These are phyloP conservation scores for Theonella swinhoei DNA, from an alignment of 37 sponge, comb jelly and placozoan species.

Conservation along the genomic window DNA sequence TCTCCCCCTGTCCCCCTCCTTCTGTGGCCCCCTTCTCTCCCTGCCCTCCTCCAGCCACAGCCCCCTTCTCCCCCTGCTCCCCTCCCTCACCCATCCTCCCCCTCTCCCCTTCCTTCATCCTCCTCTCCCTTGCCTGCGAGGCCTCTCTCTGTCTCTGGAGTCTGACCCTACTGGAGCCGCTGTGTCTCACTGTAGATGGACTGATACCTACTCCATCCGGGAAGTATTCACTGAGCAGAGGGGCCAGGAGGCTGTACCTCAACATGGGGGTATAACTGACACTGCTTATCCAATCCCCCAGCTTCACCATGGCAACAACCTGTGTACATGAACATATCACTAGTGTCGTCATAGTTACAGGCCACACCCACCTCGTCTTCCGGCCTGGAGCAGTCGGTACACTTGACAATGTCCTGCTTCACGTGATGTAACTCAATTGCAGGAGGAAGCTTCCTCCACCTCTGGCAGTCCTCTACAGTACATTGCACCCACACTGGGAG, in stretches of 20 bases:
- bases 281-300: conserved; percentile 65
- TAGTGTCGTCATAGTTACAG: neutral
- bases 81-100: neutral
- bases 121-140: neutral
- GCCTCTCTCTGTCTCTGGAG: neutral
- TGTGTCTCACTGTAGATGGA: conserved; percentile 41
- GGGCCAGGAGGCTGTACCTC: conserved; percentile 62
- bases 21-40: neutral
- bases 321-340: conserved; percentile 5
- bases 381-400: conserved; percentile 41
- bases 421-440: conserved; percentile 62
- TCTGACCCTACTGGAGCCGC: neutral
- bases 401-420: conserved; percentile 59
- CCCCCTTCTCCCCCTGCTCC: neutral
- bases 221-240: conserved; percentile 76
- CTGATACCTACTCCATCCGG: conserved; percentile 86
- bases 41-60: neutral
- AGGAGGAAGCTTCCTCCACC: conserved; percentile 67
- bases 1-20: neutral
- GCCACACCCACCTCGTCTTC: conserved; percentile 76
- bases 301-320: conserved; percentile 44
- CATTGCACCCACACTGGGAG: conserved; percentile 81
- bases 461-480: conserved; percentile 44
- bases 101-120: neutral
- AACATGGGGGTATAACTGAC: conserved; percentile 77